Base-by-base conservation (phyloP, 2,797 vertebrate genomes). In the Tangara arthus region DNA sequence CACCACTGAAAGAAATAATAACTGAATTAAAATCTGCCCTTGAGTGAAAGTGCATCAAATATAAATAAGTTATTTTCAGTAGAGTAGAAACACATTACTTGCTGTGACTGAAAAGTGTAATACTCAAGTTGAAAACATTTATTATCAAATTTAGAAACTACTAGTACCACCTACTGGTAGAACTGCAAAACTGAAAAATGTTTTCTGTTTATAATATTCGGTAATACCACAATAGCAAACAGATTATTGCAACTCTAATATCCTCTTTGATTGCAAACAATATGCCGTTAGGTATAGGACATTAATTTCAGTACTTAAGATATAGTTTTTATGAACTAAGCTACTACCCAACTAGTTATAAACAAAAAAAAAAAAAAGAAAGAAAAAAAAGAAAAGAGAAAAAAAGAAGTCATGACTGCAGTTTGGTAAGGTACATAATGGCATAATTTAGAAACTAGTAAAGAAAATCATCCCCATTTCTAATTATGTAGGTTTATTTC, bases 131-230 rank as follows among this genome's bases (percentile, higher is more conserved):
- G 52, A 72, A 75, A 35, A 37, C 15, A 57, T 87, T 73, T 82
- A n/a, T 88, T 69, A 73, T 44, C 28, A 86, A 86, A 96, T 91
- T 35, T 35, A 86, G 93, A 78, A 96, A 96, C 81, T 93, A 44
- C 35, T 95, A 92, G 81, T 91, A 86, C 96, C 93, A 97, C 91
- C 95, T 96, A 94, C 95, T 96, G 95, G 81, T 56, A 89, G 56
- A 90, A 94, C 8, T 46, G 32, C 7, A 89, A 90, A 89, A 82
- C 18, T 66, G 50, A 72, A 81, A 75, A 90, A 21, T 68, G 59
- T 75, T 65, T 80, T 92, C 27, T n/a, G 4, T 57, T 82, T 53
- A 15, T n/a, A 28, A 4, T 73, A 50, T 34, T 76, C 5, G 42
- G 9, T 56, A 68, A 60, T 44, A 52, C 2, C 6, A 44, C 18